Evolutionary conservation across 2,888 invertebrate genomes (phyloP), one percentile per base, ranked within the genome.

Genomic region (Dastarcus helophoroides): DNA sequence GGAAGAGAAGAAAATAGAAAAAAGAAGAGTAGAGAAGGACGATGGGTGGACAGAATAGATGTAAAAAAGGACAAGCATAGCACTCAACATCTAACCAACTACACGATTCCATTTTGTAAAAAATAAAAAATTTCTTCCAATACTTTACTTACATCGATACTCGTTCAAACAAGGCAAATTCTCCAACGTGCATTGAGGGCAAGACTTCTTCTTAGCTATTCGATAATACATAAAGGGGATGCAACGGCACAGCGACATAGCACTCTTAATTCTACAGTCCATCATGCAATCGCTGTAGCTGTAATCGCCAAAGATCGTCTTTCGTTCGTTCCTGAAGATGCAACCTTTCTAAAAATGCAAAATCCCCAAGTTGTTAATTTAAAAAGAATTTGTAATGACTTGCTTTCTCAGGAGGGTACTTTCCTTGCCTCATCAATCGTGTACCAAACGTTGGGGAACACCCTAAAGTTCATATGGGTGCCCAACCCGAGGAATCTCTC

Each of bases 251-350:
- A 63, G 60, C 0, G 60, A 55, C 1, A 64, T 40, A 7, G 72
- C 58, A 41, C 70, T 71, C 21, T 55, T 48, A 54, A 69, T 63
- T 26, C 71, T 63, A 40, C 73, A 73, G 42, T 69, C 66, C 32
- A 72, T 55, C 44, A 71, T 59, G 46, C 73, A 73, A 43, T 73
- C 70, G 42, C 71, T 71, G 47, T 67, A 64, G 1, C 70, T 71
- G 47, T 73, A 73, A 41, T 32, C 34, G 8, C 49, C 50, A 16
- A 50, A 47, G 11, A 46, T 32, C 3, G 49, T 50, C 4, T 35
- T 29, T 2, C 39, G 33, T 34, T 51, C 51, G 10, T 48, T 43
- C 6, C 36, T 26, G 35, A 51, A 50, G 21, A 43, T 37, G 29
- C 51, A 51, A 13, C 41, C 39, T 17, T 50, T 40, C 51, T 45